Evolutionary conservation across 2,888 invertebrate species (phyloP).

Genomic region (Pachycephus smyrnensis): DNA sequence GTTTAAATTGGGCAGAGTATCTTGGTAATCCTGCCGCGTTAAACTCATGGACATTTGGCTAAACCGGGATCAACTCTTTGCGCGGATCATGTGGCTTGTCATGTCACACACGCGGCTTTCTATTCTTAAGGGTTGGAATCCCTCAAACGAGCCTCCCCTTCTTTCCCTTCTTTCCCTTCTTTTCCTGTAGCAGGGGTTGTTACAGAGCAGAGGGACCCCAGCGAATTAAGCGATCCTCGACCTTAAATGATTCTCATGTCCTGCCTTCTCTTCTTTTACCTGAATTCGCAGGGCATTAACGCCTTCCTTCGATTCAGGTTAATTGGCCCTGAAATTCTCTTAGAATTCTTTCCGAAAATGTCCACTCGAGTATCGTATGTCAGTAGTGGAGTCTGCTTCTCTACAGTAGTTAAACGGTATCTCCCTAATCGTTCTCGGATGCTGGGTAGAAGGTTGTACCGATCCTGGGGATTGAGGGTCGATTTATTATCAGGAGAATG

Average conservation of each 20-base stretch:
- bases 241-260: background rate
- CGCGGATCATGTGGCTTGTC: conserved; percentile 60
- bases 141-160: background rate
- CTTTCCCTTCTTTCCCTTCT: background rate
- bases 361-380: background rate
- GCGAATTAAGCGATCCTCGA: background rate
- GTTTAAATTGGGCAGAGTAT: conserved; percentile 44
- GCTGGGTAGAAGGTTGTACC: background rate
- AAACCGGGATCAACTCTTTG: conserved; percentile 65
- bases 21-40: conserved; percentile 1
- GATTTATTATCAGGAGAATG: conserved; percentile 34
- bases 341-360: background rate
- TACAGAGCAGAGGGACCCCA: background rate
- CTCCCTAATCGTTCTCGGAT: background rate
- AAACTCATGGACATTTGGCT: conserved; percentile 49
- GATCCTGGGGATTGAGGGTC: conserved; percentile 6
- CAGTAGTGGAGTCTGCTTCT: background rate
- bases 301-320: background rate
- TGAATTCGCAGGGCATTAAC: background rate
- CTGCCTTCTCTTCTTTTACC: background rate
- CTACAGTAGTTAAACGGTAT: background rate
- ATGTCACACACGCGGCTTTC: conserved; percentile 45
- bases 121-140: background rate
- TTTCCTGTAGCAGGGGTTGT: background rate
- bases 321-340: background rate